Conservation (phyloP, 1,140 invertebrate genomes). For the Gonatopus flavifemur region DNA sequence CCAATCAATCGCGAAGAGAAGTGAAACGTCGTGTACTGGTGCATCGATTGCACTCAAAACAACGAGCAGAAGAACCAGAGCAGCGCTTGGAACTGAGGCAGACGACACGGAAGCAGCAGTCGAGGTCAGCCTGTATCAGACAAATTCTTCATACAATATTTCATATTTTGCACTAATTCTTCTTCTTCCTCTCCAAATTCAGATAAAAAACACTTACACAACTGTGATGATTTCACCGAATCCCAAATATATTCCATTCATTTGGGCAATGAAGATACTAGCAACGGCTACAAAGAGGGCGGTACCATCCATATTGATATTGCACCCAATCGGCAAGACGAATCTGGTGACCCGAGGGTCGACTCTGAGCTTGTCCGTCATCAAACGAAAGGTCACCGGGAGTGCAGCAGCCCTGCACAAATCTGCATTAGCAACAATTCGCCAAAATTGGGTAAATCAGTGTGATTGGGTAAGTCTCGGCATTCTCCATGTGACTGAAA, state of each 20-base stretch:
- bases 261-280: constrained; percentile 90
- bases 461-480: constrained; percentile 12
- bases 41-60: constrained; percentile 84
- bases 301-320: constrained; percentile 94
- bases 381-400: constrained; percentile 89
- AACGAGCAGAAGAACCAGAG: constrained; percentile 82
- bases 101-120: constrained; percentile 91
- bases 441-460: constrained; percentile 30
- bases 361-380: constrained; percentile 89
- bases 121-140: constrained; percentile 73
- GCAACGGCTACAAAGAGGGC: constrained; percentile 88
- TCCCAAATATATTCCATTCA: constrained; percentile 78
- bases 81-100: constrained; percentile 91
- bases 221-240: constrained; percentile 80
- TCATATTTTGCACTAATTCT: neutral
- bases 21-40: constrained; percentile 77
- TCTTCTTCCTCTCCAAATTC: neutral
- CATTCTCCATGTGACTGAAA: constrained; percentile 15
- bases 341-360: constrained; percentile 90
- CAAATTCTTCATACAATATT: neutral
- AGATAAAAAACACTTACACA: constrained; percentile 64
- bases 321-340: constrained; percentile 87
- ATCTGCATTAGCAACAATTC: constrained; percentile 49
- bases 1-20: constrained; percentile 89
- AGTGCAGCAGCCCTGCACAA: constrained; percentile 85